Conservation (phyloP, 53 echinoderm and acorn worm species). For the Hippasteria phrygiana region DNA sequence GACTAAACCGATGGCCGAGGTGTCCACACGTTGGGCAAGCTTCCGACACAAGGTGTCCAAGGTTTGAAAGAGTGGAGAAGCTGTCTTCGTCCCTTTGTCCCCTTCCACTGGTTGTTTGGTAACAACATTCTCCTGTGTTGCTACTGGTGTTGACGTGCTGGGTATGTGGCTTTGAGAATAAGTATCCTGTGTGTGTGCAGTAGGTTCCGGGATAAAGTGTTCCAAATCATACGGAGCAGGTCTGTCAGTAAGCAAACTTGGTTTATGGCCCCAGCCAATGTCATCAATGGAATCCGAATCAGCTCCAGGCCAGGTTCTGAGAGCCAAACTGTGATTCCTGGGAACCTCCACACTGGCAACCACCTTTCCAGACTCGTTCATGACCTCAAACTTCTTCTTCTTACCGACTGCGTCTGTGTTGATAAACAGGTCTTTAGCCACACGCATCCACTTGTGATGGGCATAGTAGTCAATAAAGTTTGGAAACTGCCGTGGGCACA, state of each 20-base stretch:
- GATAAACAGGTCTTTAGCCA: slow-evolving; percentile 53
- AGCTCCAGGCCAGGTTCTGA: background rate
- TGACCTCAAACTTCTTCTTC: slow-evolving; percentile 42
- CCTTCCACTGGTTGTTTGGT: background rate
- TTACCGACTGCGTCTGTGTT: slow-evolving; percentile 19
- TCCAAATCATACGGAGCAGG: background rate
- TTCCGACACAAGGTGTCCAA: slow-evolving; percentile 4
- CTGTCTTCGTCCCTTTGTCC: background rate
- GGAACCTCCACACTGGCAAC: slow-evolving; percentile 36
- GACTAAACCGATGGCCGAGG: background rate
- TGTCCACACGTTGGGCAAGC: slow-evolving; percentile 1
- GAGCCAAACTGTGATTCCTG: background rate
- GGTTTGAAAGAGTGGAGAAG: slow-evolving; percentile 19
- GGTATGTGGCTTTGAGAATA: background rate
- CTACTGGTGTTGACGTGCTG: background rate
- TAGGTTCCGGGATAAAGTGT: background rate
- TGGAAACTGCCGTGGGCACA: slow-evolving; percentile 56
- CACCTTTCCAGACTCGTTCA: slow-evolving; percentile 39
- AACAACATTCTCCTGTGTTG: background rate
- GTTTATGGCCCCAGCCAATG: slow-evolving; percentile 28
- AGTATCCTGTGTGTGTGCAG: background rate
- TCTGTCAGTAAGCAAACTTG: background rate
- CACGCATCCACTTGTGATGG: slow-evolving; percentile 67
- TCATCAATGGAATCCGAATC: background rate
- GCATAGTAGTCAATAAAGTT: slow-evolving; percentile 59